Percentiles rank a stretch among this genome's conserved stretches.
Conservation (phyloP, 2,797 vertebrate species). For the Borostomias antarcticus region DNA sequence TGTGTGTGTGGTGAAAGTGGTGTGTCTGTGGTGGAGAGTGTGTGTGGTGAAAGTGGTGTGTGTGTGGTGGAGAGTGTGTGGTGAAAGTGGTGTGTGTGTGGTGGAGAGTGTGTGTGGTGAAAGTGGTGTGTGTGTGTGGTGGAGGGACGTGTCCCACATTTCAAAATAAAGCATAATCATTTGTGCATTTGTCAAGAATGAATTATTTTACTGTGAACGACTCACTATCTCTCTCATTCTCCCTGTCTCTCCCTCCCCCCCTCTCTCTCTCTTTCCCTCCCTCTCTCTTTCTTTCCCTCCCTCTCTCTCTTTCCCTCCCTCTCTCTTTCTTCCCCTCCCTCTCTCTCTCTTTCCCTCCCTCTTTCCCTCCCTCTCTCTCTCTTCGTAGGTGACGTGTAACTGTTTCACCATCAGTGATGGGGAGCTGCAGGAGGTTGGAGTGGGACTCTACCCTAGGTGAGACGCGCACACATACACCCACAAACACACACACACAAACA, state of each 20-base stretch:
- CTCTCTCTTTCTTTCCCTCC: slow-evolving; percentile 4
- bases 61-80: no score
- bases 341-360: background rate
- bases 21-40: no score
- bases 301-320: slow-evolving; percentile 25
- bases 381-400: slow-evolving; percentile 90
- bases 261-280: background rate
- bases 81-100: no score
- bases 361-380: background rate
- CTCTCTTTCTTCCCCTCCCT: slow-evolving; percentile 11
- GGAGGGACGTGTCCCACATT: no score
- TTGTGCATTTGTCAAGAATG: no score
- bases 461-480: background rate
- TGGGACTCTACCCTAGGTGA: slow-evolving; percentile 97
- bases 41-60: no score
- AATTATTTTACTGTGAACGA: no score
- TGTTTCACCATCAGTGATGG: slow-evolving; percentile 95
- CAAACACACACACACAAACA: background rate
- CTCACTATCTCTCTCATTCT: no score
- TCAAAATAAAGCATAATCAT: no score
- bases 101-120: no score
- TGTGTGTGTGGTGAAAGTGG: no score
- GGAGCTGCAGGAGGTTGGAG: slow-evolving; percentile 92
- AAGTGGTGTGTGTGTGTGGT: no score
- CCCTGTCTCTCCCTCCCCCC: background rate